These are phyloP conservation scores for Scrobipalpa costella DNA, from an alignment of 2,888 invertebrate species.

Conservation along the genomic window DNA sequence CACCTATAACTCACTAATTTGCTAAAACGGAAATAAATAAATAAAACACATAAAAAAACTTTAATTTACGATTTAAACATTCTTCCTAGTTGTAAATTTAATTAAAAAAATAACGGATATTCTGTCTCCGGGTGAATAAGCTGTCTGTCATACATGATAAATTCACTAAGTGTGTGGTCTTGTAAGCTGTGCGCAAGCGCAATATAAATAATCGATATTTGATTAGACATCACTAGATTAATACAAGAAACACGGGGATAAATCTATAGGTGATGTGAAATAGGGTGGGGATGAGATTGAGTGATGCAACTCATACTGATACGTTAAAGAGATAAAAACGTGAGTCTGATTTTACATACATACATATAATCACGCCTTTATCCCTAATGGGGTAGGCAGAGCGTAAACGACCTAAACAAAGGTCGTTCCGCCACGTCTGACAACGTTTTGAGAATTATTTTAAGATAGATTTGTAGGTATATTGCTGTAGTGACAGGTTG, in stretches of 20 bases:
- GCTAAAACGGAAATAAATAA: background rate
- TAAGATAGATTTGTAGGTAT: too few species aligned
- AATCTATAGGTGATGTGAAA: background rate
- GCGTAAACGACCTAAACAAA: too few species aligned
- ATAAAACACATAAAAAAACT: background rate
- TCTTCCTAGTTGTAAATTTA: conserved; percentile 11
- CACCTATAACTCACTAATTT: background rate
- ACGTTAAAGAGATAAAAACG: too few species aligned
- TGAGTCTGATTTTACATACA: too few species aligned
- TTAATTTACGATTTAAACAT: conserved; percentile 2
- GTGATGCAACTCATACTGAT: too few species aligned
- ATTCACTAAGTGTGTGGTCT: conserved; percentile 56
- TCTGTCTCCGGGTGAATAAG: background rate
- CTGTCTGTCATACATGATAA: conserved; percentile 50
- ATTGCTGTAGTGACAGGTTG: too few species aligned
- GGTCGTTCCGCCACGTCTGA: too few species aligned
- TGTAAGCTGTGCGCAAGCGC: conserved; percentile 33
- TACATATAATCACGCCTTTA: too few species aligned
- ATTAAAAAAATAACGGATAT: conserved; percentile 19
- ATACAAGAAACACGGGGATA: background rate
- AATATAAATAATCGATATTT: conserved; percentile 51
- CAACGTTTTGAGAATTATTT: too few species aligned
- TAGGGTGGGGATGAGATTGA: background rate
- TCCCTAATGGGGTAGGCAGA: too few species aligned
- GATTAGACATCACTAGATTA: conserved; percentile 39